phyloP scores from a whole-genome alignment of 2,113 vertebrate species.

The Elachura formosa region DNA sequence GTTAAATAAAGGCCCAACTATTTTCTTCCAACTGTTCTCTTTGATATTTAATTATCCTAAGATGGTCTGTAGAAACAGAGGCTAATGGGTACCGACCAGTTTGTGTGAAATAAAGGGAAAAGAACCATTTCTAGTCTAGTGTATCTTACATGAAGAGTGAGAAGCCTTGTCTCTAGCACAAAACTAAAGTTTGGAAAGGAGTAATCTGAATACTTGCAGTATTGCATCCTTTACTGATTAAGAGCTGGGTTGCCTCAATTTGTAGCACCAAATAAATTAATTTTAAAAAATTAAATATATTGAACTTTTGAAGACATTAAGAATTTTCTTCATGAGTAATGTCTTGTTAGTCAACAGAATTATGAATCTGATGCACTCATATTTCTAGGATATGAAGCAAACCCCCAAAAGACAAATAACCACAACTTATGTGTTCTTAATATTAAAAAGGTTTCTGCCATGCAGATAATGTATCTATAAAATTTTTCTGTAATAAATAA shows the following conservation, averaged over 20 bases:
- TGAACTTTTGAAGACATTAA: background rate
- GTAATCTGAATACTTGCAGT: background rate
- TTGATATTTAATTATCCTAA: background rate
- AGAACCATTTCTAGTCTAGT: background rate
- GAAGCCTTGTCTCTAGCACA: background rate
- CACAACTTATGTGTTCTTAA: background rate
- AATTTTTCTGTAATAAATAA: background rate
- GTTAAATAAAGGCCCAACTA: background rate
- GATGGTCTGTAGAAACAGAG: background rate
- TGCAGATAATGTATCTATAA: background rate
- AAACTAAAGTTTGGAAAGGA: background rate
- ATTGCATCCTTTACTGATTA: background rate
- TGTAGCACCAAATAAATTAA: background rate
- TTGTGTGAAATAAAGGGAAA: background rate
- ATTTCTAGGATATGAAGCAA: background rate
- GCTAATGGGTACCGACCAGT: rapidly evolving
- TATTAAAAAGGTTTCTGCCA: background rate
- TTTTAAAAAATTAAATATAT: background rate
- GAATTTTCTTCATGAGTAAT: background rate
- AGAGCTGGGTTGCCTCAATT: background rate
- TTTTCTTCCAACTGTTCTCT: background rate
- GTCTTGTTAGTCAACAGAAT: background rate
- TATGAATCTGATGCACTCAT: background rate
- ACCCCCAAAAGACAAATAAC: background rate
- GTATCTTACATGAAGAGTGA: background rate